Evolutionary conservation across 2,797 vertebrate genomes (phyloP).

Genomic region (Chaetophractus vellerosus): DNA sequence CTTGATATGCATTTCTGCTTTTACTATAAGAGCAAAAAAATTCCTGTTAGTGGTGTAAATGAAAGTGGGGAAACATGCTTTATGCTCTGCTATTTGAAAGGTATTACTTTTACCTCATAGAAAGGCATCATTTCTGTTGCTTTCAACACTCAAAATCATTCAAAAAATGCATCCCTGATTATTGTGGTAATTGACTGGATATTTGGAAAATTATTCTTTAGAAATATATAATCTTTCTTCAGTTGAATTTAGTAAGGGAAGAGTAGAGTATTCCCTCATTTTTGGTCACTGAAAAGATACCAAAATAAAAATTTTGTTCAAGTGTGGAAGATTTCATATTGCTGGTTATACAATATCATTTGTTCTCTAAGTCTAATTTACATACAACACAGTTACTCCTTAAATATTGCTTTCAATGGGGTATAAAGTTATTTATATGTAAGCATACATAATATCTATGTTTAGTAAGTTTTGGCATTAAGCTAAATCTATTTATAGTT

Average conservation of each 20-base stretch:
- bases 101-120: conserved; percentile 71
- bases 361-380: conserved; percentile 54
- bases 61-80: conserved; percentile 68
- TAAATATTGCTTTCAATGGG: conserved; percentile 33
- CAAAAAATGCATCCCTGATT: conserved; percentile 54
- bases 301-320: conserved; percentile 65
- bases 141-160: conserved; percentile 64
- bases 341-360: conserved; percentile 60
- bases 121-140: conserved; percentile 68
- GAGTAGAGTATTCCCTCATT: conserved; percentile 66
- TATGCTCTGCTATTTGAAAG: conserved; percentile 65
- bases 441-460: conserved; percentile 55
- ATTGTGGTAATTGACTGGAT: conserved; percentile 38
- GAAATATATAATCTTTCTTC: conserved; percentile 71
- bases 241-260: conserved; percentile 73
- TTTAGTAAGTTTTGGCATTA: conserved; percentile 62
- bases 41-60: conserved; percentile 74
- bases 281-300: conserved; percentile 63
- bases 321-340: conserved; percentile 66
- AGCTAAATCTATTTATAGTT: conserved; percentile 43
- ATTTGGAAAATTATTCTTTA: conserved; percentile 73
- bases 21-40: conserved; percentile 76
- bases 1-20: conserved; percentile 69
- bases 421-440: conserved; percentile 52
- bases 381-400: conserved; percentile 30